Evolutionary conservation across 2,797 vertebrate genomes (phyloP).

Genomic region (Ctenopoma kingsleyae): DNA sequence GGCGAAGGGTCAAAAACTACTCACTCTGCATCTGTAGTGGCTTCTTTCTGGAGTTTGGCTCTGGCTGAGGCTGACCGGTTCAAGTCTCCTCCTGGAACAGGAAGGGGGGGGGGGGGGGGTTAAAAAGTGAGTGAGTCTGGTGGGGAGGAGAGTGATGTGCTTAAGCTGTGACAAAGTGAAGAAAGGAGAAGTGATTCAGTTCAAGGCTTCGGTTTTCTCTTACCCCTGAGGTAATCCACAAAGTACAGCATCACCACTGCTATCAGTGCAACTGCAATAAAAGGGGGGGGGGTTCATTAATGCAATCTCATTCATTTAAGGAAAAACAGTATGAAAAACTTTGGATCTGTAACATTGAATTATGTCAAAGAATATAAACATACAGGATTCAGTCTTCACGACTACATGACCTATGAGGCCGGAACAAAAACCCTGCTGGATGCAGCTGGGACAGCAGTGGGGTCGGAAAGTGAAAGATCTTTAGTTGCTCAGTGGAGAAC

Average conservation of each 20-base stretch:
- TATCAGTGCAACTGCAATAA: slow-evolving; percentile 88
- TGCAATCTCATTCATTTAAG: not conserved
- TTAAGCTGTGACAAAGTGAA: slow-evolving; percentile 8
- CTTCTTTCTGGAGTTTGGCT: slow-evolving; percentile 83
- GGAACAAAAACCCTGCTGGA: too few relatives aligned
- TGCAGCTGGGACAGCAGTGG: too few relatives aligned
- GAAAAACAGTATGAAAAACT: too few relatives aligned
- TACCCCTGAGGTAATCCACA: slow-evolving; percentile 90
- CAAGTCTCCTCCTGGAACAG: slow-evolving; percentile 89
- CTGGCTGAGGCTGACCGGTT: slow-evolving; percentile 91
- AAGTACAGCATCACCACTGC: slow-evolving; percentile 92
- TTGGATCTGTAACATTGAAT: too few relatives aligned
- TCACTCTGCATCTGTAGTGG: slow-evolving; percentile 88
- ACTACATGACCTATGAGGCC: too few relatives aligned
- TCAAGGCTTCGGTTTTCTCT: slow-evolving; percentile 36
- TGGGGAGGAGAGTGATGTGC: not conserved
- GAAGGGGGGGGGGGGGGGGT: slow-evolving; percentile 5
- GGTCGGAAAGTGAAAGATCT: too few relatives aligned
- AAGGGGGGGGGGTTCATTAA: slow-evolving; percentile 25
- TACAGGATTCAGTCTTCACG: too few relatives aligned
- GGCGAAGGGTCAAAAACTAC: slow-evolving; percentile 65
- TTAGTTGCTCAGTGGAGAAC: too few relatives aligned
- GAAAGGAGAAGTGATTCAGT: slow-evolving; percentile 4
- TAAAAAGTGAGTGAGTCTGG: slow-evolving; percentile 10
- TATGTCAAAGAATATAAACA: too few relatives aligned